Evolutionary conservation across 2,888 invertebrate genomes (phyloP).

Genomic region (Mimachlamys varia): DNA sequence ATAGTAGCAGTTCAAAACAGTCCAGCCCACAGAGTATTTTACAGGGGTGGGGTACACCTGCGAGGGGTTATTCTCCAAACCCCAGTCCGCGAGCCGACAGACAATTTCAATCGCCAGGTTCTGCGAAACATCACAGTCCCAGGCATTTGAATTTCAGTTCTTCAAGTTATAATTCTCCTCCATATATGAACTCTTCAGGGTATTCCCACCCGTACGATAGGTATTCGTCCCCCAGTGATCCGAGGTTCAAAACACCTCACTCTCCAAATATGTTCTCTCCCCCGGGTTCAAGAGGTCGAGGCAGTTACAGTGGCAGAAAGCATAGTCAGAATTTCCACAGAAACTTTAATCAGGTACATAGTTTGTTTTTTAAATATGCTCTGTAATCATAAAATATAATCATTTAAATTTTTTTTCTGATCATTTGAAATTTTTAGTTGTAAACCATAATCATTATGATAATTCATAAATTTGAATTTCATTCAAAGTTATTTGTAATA

Average conservation of each 20-base stretch:
- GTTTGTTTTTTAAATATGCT: not conserved
- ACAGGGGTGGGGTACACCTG: slow-evolving; percentile 47
- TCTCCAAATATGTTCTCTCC: slow-evolving; percentile 25
- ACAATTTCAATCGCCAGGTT: slow-evolving; percentile 26
- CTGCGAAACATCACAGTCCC: slow-evolving; percentile 24
- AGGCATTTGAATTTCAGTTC: slow-evolving; percentile 36
- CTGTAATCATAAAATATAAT: no score
- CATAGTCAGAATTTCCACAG: slow-evolving; percentile 31
- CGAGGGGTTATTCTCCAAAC: slow-evolving; percentile 39
- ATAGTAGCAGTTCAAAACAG: not conserved
- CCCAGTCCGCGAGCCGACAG: slow-evolving; percentile 40
- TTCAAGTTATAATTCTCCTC: slow-evolving; percentile 11
- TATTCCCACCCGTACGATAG: slow-evolving; percentile 1
- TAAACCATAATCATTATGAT: no score
- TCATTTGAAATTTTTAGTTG: no score
- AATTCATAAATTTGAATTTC: no score
- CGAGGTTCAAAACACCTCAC: slow-evolving; percentile 7
- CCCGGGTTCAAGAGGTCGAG: slow-evolving; percentile 26
- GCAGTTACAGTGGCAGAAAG: slow-evolving; percentile 29
- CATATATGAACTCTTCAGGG: not conserved
- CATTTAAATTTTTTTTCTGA: no score
- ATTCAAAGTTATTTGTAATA: no score
- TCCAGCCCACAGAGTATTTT: not conserved
- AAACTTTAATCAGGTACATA: slow-evolving; percentile 26
- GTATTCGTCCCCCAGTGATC: not conserved